Evolutionary conservation across 2,113 vertebrate species (phyloP).

Genomic region (Solea senegalensis): DNA sequence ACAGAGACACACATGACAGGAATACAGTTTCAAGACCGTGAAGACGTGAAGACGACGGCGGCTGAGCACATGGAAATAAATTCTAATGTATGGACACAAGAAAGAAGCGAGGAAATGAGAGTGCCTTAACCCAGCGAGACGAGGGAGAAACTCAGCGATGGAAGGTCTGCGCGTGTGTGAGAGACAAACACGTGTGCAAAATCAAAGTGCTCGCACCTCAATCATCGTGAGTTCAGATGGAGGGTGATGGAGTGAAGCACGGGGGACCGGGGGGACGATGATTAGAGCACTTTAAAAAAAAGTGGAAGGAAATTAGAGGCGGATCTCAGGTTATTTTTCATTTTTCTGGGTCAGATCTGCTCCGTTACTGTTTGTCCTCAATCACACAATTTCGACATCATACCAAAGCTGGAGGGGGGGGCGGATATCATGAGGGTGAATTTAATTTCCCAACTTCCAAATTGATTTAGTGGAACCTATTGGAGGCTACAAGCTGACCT

Average conservation of each 20-base stretch:
- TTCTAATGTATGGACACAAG: conserved; percentile 25
- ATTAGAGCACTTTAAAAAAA: conserved; percentile 35
- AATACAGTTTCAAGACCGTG: not conserved
- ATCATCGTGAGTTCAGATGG: conserved; percentile 67
- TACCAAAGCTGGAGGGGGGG: conserved; percentile 2
- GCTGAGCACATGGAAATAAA: conserved; percentile 35
- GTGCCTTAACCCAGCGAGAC: conserved; percentile 7
- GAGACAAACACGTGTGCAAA: conserved; percentile 42
- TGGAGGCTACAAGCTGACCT: conserved; percentile 35
- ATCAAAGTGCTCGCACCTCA: conserved; percentile 63
- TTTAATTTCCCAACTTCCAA: conserved; percentile 64
- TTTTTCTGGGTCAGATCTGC: conserved; percentile 50
- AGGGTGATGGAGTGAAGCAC: conserved; percentile 52
- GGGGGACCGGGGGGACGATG: conserved; percentile 29
- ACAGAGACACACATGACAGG: conserved; percentile 7
- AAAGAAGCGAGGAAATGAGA: conserved; percentile 13
- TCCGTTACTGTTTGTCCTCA: conserved; percentile 55
- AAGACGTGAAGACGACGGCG: conserved; percentile 6
- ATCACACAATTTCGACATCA: conserved; percentile 34
- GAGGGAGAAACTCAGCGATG: conserved; percentile 20
- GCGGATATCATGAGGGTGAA: conserved; percentile 21
- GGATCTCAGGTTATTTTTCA: conserved; percentile 47
- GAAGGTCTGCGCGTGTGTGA: conserved; percentile 32
- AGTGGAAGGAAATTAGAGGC: conserved; percentile 48
- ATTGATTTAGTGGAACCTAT: conserved; percentile 60